Conservation (phyloP, 2,113 vertebrate genomes). For the Nerophis ophidion region DNA sequence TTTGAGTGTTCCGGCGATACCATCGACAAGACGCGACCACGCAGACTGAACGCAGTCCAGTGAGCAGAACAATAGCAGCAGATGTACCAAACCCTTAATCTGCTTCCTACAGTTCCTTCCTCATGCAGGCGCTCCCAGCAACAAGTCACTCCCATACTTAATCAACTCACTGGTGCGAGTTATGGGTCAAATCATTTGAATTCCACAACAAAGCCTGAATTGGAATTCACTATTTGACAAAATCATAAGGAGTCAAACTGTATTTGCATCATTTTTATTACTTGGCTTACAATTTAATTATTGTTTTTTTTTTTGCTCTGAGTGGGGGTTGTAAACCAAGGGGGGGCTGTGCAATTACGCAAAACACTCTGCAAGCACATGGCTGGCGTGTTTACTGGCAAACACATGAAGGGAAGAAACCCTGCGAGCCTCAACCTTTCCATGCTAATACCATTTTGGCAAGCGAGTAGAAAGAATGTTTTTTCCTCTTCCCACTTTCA, state of each 20-base stretch:
- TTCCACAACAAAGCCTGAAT: neutral
- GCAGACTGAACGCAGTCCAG: conserved; percentile 41
- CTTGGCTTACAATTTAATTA: conserved; percentile 21
- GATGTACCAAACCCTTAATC: conserved; percentile 60
- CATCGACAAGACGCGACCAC: conserved; percentile 35
- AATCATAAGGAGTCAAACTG: conserved; percentile 13
- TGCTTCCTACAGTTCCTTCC: conserved; percentile 72
- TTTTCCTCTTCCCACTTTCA: conserved; percentile 49
- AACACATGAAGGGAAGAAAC: conserved; percentile 25
- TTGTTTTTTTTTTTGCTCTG: conserved; percentile 20
- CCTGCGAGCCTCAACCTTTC: conserved; percentile 38
- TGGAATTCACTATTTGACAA: neutral
- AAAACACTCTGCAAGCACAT: conserved; percentile 30
- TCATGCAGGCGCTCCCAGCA: conserved; percentile 38
- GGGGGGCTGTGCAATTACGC: conserved; percentile 28
- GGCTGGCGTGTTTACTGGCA: conserved; percentile 53
- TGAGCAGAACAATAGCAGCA: conserved; percentile 62
- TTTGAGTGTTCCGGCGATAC: conserved; percentile 35
- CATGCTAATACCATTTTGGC: conserved; percentile 56
- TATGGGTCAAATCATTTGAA: conserved; percentile 6
- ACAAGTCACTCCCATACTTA: conserved; percentile 22
- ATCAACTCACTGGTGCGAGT: conserved; percentile 10
- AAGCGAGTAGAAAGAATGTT: conserved; percentile 39
- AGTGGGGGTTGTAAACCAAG: conserved; percentile 15
- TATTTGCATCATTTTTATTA: conserved; percentile 5